phyloP scores from a whole-genome alignment of 1,140 invertebrate genomes.

The Leguminivora glycinivorella region DNA sequence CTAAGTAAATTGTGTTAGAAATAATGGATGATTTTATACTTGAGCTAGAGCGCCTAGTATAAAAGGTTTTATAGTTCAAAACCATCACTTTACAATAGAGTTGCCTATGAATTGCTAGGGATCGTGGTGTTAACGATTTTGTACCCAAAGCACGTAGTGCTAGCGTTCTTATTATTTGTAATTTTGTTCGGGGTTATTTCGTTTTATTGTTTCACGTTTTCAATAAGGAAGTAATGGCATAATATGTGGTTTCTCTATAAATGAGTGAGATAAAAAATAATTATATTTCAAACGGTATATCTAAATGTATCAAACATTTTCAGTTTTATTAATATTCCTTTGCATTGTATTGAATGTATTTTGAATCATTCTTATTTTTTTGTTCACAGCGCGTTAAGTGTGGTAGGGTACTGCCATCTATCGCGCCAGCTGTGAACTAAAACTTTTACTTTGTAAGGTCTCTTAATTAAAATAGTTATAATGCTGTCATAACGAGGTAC shows the following conservation, averaged over 20 bases:
- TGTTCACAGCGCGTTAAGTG: background rate
- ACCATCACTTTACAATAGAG: conserved; percentile 31
- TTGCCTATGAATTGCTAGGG: conserved; percentile 20
- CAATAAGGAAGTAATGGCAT: background rate
- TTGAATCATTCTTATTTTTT: too few relatives aligned
- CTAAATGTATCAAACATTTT: too few relatives aligned
- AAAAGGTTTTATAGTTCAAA: conserved; percentile 50
- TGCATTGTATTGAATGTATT: too few relatives aligned
- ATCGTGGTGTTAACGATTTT: background rate
- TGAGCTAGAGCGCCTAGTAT: conserved; percentile 35
- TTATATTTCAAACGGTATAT: too few relatives aligned
- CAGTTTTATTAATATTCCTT: too few relatives aligned
- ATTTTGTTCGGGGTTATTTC: background rate
- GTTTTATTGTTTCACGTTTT: background rate
- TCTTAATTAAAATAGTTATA: conserved; percentile 8
- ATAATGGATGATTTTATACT: conserved; percentile 43
- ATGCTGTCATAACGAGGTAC: background rate
- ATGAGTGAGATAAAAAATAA: too few relatives aligned
- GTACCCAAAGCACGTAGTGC: background rate
- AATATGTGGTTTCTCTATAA: background rate
- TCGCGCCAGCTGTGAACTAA: background rate
- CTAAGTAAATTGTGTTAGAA: conserved; percentile 26
- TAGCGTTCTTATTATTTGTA: background rate
- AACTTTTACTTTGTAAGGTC: background rate
- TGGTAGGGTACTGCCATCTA: background rate